Conservation (phyloP, 1,140 invertebrate species). For the Metaphire vulgaris region DNA sequence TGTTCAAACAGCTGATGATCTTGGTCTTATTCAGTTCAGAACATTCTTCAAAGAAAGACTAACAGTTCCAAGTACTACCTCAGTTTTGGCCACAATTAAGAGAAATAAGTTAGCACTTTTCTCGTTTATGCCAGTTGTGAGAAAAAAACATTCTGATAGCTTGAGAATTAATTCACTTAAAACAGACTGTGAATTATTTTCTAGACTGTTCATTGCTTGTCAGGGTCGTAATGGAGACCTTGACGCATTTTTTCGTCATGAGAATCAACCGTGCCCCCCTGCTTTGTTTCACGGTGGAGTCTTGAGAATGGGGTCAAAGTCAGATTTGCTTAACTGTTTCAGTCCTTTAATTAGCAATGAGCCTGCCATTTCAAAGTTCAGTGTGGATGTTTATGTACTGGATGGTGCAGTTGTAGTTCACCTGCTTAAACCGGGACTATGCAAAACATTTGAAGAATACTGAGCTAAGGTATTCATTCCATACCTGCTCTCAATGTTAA, state of each 20-base stretch:
- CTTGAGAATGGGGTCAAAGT: conserved; percentile 28
- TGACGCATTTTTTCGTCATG: conserved; percentile 34
- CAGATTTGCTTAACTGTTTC: conserved; percentile 23
- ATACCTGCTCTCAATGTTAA: neutral
- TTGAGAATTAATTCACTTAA: conserved; percentile 10
- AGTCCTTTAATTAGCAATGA: neutral
- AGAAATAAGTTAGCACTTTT: neutral
- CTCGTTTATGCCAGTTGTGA: neutral
- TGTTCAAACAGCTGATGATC: neutral
- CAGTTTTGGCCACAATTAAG: neutral
- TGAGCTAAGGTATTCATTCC: neutral
- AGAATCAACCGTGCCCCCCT: conserved; percentile 34
- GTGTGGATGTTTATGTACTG: neutral
- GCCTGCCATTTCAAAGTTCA: neutral
- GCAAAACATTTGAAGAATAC: neutral
- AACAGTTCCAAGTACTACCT: neutral
- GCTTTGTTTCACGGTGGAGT: conserved; percentile 30
- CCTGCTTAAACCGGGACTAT: neutral
- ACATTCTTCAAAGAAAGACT: neutral
- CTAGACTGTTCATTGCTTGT: conserved; percentile 30
- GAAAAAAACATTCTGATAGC: neutral
- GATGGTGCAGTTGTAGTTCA: neutral
- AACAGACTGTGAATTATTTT: conserved; percentile 29
- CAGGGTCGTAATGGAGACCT: conserved; percentile 33
- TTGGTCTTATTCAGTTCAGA: neutral